Conservation (phyloP, 1,140 invertebrate genomes). For the Anagrus nilaparvatae region DNA sequence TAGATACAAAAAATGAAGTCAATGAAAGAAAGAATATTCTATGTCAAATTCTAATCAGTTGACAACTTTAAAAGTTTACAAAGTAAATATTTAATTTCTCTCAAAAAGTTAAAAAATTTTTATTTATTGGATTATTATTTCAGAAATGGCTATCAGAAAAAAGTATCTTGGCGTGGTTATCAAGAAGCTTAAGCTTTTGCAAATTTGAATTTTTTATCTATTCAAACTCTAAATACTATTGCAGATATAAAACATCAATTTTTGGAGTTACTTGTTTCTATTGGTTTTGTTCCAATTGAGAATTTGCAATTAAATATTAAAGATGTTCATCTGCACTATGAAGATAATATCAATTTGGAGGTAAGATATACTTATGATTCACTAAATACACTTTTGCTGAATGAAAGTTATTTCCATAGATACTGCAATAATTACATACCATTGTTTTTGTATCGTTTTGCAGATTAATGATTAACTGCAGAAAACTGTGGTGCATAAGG, state of each 20-base stretch:
- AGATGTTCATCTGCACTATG: constrained; percentile 94
- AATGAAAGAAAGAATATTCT: constrained; percentile 61
- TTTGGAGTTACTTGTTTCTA: constrained; percentile 67
- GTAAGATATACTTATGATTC: constrained; percentile 16
- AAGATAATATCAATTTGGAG: constrained; percentile 66
- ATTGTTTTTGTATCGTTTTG: no score
- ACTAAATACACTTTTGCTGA: neutral
- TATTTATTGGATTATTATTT: no score
- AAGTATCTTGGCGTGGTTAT: constrained; percentile 43
- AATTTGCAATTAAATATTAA: constrained; percentile 87
- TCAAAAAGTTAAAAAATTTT: no score
- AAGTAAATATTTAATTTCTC: no score
- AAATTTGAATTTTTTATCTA: constrained; percentile 64
- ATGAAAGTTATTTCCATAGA: constrained; percentile 19
- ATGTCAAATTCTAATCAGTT: constrained; percentile 70
- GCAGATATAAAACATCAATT: constrained; percentile 75
- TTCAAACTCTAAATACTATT: constrained; percentile 60
- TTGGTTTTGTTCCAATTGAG: constrained; percentile 65
- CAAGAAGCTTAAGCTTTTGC: constrained; percentile 57
- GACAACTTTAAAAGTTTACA: constrained; percentile 67
- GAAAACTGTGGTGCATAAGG: constrained; percentile 89
- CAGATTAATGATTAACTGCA: constrained; percentile 78
- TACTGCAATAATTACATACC: constrained; percentile 65
- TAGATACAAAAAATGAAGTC: constrained; percentile 62
- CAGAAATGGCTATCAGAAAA: constrained; percentile 68